These are phyloP conservation scores for Limnephilus auricula DNA, from an alignment of 2,888 invertebrate species.

Conservation along the genomic window DNA sequence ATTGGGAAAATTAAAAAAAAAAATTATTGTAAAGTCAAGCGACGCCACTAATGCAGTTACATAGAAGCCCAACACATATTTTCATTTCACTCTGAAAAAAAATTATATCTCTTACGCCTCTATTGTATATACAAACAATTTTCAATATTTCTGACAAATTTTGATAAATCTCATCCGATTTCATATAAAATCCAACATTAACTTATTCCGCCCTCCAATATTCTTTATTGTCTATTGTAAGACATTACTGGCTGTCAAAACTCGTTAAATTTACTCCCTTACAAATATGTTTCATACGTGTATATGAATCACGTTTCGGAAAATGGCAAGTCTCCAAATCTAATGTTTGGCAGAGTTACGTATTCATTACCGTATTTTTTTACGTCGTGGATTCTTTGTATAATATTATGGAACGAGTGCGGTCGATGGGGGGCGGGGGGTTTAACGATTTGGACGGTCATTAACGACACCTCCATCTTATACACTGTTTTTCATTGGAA, in stretches of 20 bases:
- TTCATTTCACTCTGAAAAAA: too few relatives aligned
- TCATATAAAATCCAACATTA: background rate
- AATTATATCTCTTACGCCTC: background rate
- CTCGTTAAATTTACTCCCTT: constrained; percentile 20
- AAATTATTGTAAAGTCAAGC: too few relatives aligned
- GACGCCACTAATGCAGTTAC: too few relatives aligned
- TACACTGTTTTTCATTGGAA: background rate
- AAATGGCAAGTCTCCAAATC: constrained; percentile 44
- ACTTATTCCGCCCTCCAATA: background rate
- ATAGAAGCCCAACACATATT: too few relatives aligned
- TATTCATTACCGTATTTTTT: constrained; percentile 44
- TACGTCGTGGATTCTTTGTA: background rate
- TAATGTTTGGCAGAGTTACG: constrained; percentile 43
- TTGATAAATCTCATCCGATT: background rate
- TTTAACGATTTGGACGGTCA: background rate
- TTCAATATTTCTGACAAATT: background rate
- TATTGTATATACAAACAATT: background rate
- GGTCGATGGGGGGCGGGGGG: background rate
- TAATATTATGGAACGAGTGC: background rate
- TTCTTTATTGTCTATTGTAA: constrained; percentile 14
- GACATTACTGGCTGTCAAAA: constrained; percentile 24
- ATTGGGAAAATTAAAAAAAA: too few relatives aligned
- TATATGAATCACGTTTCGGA: constrained; percentile 37
- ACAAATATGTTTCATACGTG: constrained; percentile 25
- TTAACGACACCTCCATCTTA: background rate